phyloP scores from a whole-genome alignment of 1,140 invertebrate genomes.

The Whitmania pigra region DNA sequence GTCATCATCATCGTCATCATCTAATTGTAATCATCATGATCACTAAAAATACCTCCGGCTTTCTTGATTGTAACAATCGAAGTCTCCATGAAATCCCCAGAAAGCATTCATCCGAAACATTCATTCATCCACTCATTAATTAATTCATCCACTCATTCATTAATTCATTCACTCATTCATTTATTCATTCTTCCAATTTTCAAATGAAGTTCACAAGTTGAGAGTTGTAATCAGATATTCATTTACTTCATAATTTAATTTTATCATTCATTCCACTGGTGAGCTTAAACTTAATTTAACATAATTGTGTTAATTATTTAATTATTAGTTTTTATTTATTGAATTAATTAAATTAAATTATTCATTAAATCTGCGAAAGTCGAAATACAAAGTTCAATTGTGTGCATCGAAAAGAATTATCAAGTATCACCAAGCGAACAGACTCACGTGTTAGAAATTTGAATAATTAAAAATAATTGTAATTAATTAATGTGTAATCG shows the following conservation, averaged over 20 bases:
- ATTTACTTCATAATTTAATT: background rate
- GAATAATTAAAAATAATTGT: too few relatives aligned
- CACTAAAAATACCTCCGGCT: too few relatives aligned
- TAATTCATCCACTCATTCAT: background rate
- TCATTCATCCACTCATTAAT: background rate
- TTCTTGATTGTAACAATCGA: too few relatives aligned
- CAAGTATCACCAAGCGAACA: too few relatives aligned
- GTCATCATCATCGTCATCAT: background rate
- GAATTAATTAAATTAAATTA: background rate
- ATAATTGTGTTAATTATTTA: background rate
- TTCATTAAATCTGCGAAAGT: background rate
- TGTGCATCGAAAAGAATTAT: too few relatives aligned
- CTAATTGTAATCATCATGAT: too few relatives aligned
- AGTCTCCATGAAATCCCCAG: too few relatives aligned
- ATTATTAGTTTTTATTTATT: background rate
- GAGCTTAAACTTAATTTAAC: too few relatives aligned
- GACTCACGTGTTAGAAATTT: too few relatives aligned
- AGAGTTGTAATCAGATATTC: background rate
- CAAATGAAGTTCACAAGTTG: background rate
- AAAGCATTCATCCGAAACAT: background rate
- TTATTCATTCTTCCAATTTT: background rate
- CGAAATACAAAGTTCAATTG: too few relatives aligned
- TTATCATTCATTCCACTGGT: background rate
- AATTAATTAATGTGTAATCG: too few relatives aligned
- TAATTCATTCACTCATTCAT: background rate